Evolutionary conservation across 2,797 vertebrate genomes (phyloP).

Genomic region (Moxostoma hubbsi): DNA sequence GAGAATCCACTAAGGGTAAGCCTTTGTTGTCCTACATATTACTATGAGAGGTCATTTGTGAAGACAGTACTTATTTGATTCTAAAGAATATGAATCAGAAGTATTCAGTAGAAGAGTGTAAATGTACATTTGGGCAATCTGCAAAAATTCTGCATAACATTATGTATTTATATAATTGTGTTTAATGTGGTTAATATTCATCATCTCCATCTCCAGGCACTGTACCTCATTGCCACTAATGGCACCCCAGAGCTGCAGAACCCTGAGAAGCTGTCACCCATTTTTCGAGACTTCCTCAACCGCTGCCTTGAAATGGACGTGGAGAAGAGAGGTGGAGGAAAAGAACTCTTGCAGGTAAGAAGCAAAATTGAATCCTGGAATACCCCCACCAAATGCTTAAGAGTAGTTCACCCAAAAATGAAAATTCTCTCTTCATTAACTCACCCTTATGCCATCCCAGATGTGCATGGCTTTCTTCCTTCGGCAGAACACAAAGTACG

Average conservation of each 20-base stretch:
- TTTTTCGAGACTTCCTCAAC: constrained; percentile 94
- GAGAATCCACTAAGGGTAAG: constrained; percentile 97
- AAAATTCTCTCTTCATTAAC: too few species aligned
- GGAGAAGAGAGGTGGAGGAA: constrained; percentile 94
- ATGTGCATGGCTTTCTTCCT: too few species aligned
- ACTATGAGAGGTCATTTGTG: neutral
- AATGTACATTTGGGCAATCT: too few species aligned
- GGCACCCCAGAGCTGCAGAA: constrained; percentile 97
- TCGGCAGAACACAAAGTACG: too few species aligned
- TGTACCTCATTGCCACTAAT: constrained; percentile 98
- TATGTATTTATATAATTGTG: neutral
- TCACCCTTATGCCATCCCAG: too few species aligned
- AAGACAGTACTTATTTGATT: too few species aligned
- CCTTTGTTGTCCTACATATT: constrained; percentile 16
- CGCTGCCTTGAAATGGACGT: constrained; percentile 98
- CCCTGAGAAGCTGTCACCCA: constrained; percentile 93
- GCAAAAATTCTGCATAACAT: neutral
- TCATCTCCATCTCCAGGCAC: constrained; percentile 75
- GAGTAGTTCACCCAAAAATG: too few species aligned
- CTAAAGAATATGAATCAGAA: too few species aligned
- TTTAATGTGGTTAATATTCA: neutral
- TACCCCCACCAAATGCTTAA: neutral
- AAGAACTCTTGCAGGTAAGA: constrained; percentile 91
- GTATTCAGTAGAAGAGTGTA: too few species aligned
- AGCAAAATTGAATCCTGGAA: neutral